These are phyloP conservation scores for Montipora capitata DNA, from an alignment of 92 coral and sea anemone species.

Conservation along the genomic window DNA sequence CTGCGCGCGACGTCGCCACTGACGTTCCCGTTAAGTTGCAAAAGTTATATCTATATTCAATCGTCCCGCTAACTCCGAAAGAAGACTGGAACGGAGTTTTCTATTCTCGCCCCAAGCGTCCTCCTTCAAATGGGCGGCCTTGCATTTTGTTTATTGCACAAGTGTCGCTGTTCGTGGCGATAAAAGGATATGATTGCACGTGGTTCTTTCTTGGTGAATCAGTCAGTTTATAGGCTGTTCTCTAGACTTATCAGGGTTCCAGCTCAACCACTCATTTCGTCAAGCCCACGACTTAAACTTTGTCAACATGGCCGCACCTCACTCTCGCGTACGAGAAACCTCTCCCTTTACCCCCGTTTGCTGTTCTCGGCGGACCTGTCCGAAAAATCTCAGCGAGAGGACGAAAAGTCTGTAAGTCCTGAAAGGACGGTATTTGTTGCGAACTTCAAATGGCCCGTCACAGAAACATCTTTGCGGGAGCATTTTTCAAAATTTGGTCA, in stretches of 20 bases:
- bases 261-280: not conserved
- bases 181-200: not conserved
- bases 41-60: too few species aligned
- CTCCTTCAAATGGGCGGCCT: too few species aligned
- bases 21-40: too few species aligned
- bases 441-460: not conserved
- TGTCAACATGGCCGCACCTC: not conserved
- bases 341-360: not conserved
- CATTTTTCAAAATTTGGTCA: conserved; percentile 59
- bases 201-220: not conserved
- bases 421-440: conserved; percentile 14
- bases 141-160: not conserved
- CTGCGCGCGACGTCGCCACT: too few species aligned
- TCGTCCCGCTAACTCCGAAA: too few species aligned
- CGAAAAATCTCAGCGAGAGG: not conserved
- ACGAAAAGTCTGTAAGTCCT: not conserved
- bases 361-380: not conserved
- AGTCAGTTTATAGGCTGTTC: conserved; percentile 2
- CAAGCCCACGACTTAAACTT: not conserved
- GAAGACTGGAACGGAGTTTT: too few species aligned
- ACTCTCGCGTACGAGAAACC: not conserved
- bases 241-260: not conserved
- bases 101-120: too few species aligned
- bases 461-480: conserved; percentile 37
- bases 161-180: not conserved